Base-by-base conservation (phyloP, 2,888 invertebrate species). In the Chrysolina haemoptera region DNA sequence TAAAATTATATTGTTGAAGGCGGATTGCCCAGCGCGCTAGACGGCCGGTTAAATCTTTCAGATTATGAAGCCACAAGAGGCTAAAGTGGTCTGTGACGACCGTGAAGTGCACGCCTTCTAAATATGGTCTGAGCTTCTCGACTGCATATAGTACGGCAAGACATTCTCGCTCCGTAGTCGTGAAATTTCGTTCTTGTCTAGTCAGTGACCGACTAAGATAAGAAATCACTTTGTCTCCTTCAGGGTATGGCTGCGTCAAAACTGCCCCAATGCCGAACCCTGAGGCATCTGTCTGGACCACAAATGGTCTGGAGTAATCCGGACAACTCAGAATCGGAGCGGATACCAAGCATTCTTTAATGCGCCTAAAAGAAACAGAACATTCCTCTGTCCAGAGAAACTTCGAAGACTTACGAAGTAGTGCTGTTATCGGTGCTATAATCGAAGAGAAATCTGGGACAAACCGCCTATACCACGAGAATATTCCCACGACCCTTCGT, bases 1-100 rank as follows among this genome's bases (percentile, higher is more conserved):
- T 62, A 22, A 67, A 79, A 50, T 48, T 43, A 48, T 70, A 76
- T 9, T 62, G 67, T 43, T 76, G 77, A 6, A 78, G 55, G 12
- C 65, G 62, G 11, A 79, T 40, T n/a, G 46, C 27, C 77, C 77
- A 79, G n/a, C 75, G 46, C 62, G 71, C 77, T 12, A 75, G 48
- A 6, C 77, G 41, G n/a, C 74, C 78, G 11, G 40, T 27, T 16
- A 73, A 66, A 41, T 74, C 70, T 63, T 74, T 63, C 1, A 78
- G 20, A 10, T 40, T 16, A 16, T 75, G 12, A 8, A 78, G 48
- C 76, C 74, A 79, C 16, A 73, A 10, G 10, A 81, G 53, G 18
- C 71, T 68, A 48, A 68, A 63, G 59, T 78, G 78, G 48, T 79
- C 77, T 2, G 79, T 78, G 1, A 77, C 35, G 3, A 78, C 77